Evolutionary conservation across 2,113 vertebrate species (phyloP), one percentile per base, ranked within the genome.

Genomic region (Gorsachius goisagi): DNA sequence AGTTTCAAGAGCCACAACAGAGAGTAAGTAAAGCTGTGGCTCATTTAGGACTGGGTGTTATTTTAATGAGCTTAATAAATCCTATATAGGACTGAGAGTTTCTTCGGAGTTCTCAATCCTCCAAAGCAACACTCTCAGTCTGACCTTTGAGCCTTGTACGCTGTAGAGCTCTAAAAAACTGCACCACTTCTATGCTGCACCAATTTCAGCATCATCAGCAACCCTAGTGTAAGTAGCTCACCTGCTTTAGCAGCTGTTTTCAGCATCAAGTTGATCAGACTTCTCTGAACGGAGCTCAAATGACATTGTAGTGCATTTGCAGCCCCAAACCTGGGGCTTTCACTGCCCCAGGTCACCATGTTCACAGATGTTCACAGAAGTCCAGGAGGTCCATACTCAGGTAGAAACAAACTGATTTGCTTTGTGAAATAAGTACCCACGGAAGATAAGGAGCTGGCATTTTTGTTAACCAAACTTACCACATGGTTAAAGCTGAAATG

Each of bases 51-150:
- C 89, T 79, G 83, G 69, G 73, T 95, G 89, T 95, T 94, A 95
- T 87, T 97, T 95, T 97, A 97, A 97, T 88, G 49, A 95, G 56
- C 86, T 92, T 96, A 95, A 94, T 96, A 94, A 89, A 92, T 94
- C 76, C 92, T 95, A 28, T 92, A 86, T 72, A 89, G 90, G 89
- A 85, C 88, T 50, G 85, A 84, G 85, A 92, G 64, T 90, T 92
- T 89, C 82, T 86, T 50, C 55, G 30, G 92, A 81, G 79, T 86
- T 84, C 56, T 91, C 47, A 73, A 88, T 74, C 82, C 64, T 92
- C 52, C 88, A 81, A 74, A 95, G 68, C 72, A 45, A 79, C 0
- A 3, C 37, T 67, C 52, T 74, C 56, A 27, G 52, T n/a, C 47
- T 92, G 95, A 93, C 92, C 88, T 84, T 85, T 72, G 76, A 94